phyloP scores from a whole-genome alignment of 2,888 invertebrate species.

The Drosophila monieri region DNA sequence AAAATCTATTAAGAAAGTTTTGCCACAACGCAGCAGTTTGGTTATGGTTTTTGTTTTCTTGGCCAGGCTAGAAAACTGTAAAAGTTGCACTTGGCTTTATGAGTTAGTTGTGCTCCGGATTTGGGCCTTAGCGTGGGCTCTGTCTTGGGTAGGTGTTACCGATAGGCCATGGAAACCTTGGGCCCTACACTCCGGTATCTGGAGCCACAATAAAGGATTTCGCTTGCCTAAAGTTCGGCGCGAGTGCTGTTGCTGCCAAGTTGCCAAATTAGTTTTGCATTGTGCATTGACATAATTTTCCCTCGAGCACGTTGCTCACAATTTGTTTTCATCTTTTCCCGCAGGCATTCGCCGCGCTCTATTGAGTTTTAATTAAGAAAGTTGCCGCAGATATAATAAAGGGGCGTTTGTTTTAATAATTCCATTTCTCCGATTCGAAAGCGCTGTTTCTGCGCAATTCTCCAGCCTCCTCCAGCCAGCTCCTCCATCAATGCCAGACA shows the following conservation, averaged over 20 bases:
- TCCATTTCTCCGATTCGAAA: constrained; percentile 45
- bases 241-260: constrained; percentile 37
- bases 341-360: constrained; percentile 50
- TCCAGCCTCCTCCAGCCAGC: background rate
- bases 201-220: constrained; percentile 31
- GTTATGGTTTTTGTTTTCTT: constrained; percentile 59
- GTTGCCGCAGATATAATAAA: constrained; percentile 48
- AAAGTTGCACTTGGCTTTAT: constrained; percentile 69
- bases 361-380: constrained; percentile 76
- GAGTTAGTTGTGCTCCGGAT: constrained; percentile 42
- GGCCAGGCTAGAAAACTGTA: constrained; percentile 42
- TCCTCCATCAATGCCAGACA: constrained; percentile 58
- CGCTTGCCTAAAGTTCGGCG: constrained; percentile 16
- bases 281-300: constrained; percentile 56
- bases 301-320: constrained; percentile 27
- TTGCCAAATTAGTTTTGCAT: constrained; percentile 48
- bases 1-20: constrained; percentile 77
- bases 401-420: constrained; percentile 35
- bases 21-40: constrained; percentile 71
- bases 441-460: background rate
- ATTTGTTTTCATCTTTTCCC: constrained; percentile 42
- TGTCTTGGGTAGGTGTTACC: constrained; percentile 36
- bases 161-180: constrained; percentile 52
- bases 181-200: constrained; percentile 12
- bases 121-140: constrained; percentile 1